Evolutionary conservation across 2,888 invertebrate genomes (phyloP).

Genomic region (Gymnoscelis rufifasciata): DNA sequence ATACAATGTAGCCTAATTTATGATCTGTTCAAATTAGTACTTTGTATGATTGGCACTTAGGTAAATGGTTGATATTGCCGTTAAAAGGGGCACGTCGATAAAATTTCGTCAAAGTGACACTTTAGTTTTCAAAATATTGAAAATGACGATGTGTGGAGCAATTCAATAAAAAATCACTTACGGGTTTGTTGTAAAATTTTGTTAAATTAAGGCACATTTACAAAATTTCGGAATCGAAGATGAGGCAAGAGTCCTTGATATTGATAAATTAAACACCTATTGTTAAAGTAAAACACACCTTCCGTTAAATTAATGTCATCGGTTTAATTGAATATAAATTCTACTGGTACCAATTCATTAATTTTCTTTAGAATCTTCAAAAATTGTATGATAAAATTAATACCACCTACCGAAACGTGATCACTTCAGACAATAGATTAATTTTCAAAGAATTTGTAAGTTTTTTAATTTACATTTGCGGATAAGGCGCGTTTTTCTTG

Average conservation of each 20-base stretch:
- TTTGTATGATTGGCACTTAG: slow-evolving; percentile 21
- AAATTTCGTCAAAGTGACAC: slow-evolving; percentile 3
- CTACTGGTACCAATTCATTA: not conserved
- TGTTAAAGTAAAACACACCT: not conserved
- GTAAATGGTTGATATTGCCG: slow-evolving; percentile 16
- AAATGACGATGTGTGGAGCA: slow-evolving; percentile 4
- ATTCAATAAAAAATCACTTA: slow-evolving; percentile 7
- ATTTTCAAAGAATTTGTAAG: not conserved
- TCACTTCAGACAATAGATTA: not conserved
- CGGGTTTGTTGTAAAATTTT: slow-evolving; percentile 10
- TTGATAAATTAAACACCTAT: not conserved
- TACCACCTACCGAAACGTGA: not conserved
- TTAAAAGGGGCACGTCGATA: slow-evolving; percentile 7
- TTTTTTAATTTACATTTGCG: not conserved
- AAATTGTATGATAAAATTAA: slow-evolving; percentile 3
- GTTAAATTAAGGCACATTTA: too few species aligned
- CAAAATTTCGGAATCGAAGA: too few species aligned
- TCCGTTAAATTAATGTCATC: too few species aligned
- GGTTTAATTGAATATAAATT: not conserved
- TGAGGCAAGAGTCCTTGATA: not conserved
- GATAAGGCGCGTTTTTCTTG: not conserved
- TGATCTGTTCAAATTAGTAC: slow-evolving; percentile 19
- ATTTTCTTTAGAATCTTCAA: slow-evolving; percentile 12
- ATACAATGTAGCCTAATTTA: slow-evolving; percentile 15
- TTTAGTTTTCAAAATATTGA: slow-evolving; percentile 13